phyloP scores from a whole-genome alignment of 2,888 invertebrate genomes.

The Norana najaformis region DNA sequence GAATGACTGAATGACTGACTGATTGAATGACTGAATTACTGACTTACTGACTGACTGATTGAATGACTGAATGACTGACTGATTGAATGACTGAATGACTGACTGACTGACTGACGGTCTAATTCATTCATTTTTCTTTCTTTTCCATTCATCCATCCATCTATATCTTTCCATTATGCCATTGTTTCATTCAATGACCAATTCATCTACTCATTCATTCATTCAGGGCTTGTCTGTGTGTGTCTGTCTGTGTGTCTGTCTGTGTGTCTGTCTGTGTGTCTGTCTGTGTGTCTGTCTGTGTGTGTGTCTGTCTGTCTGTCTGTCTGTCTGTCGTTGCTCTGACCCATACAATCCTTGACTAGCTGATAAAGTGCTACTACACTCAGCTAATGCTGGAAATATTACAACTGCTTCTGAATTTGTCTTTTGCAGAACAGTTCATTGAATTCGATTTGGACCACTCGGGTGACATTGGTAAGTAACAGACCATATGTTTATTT shows the following conservation, averaged over 20 bases:
- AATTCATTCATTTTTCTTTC: not conserved
- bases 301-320: not conserved
- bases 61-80: not conserved
- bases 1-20: not conserved
- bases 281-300: too few species aligned
- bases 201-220: too few species aligned
- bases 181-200: too few species aligned
- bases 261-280: not conserved
- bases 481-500: not conserved
- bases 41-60: too few species aligned
- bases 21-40: too few species aligned
- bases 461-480: conserved; percentile 55
- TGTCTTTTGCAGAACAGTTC: conserved; percentile 53
- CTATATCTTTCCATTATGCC: not conserved
- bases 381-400: not conserved
- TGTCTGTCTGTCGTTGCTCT: not conserved
- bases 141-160: not conserved
- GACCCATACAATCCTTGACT: not conserved
- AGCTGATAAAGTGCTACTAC: too few species aligned
- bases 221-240: too few species aligned
- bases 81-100: too few species aligned
- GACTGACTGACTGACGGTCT: too few species aligned
- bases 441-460: conserved; percentile 55
- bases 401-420: not conserved
- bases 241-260: not conserved